A percentile compares a stretch with the other conserved stretches of the same genome.
phyloP scores from a whole-genome alignment of 1,140 invertebrate species.

The Calephelis virginiensis region DNA sequence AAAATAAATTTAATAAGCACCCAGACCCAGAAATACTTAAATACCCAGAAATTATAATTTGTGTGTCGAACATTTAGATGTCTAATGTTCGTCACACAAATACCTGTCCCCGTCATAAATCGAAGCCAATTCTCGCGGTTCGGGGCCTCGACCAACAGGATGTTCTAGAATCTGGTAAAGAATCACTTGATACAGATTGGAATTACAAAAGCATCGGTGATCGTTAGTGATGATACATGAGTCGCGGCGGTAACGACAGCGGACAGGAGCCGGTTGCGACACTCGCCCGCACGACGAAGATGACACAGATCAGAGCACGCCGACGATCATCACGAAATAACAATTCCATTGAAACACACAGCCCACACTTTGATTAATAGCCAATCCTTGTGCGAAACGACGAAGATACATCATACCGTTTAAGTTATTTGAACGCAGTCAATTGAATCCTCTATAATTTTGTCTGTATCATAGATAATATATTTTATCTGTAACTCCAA shows the following conservation, averaged over 20 bases:
- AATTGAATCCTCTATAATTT: too few relatives aligned
- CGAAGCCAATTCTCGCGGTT: too few relatives aligned
- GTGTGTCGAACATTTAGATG: too few relatives aligned
- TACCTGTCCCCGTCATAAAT: too few relatives aligned
- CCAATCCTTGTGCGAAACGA: background rate
- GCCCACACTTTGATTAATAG: conserved; percentile 9
- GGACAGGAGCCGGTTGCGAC: conserved; percentile 1
- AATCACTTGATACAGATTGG: background rate
- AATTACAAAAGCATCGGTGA: conserved; percentile 2
- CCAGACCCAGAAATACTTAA: too few relatives aligned
- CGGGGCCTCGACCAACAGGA: too few relatives aligned
- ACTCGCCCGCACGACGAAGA: conserved; percentile 17
- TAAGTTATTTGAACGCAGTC: background rate
- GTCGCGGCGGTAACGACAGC: conserved; percentile 1
- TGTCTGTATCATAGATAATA: too few relatives aligned
- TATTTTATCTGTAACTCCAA: too few relatives aligned
- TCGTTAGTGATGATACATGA: background rate
- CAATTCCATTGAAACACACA: conserved; percentile 1
- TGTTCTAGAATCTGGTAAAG: too few relatives aligned
- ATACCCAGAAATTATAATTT: too few relatives aligned
- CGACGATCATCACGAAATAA: conserved; percentile 1
- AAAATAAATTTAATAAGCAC: too few relatives aligned
- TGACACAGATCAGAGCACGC: conserved; percentile 17
- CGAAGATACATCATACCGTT: background rate
- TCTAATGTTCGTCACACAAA: too few relatives aligned